Base-by-base conservation (phyloP, 2,888 invertebrate species). In the Thymelicus lineola region DNA sequence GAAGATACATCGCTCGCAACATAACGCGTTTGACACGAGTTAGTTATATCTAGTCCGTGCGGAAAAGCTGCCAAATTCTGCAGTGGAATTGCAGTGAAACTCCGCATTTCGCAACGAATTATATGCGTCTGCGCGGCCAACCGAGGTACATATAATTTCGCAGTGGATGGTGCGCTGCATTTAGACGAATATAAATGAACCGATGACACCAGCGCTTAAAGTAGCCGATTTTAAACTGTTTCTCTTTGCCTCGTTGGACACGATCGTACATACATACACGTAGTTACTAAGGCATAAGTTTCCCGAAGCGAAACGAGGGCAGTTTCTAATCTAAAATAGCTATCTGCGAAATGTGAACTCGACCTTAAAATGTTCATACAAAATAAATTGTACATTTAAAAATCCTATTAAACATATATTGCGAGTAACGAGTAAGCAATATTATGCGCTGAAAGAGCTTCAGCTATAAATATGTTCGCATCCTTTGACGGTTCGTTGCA, bases 401-500 rank as follows among this genome's bases (percentile, higher is more conserved):
- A 67, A 59, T 60, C 36, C 59, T 61, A 45, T 55, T 28, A 59
- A 67, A 61, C 28, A 63, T 28, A 46, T 58, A 45, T 66, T 45
- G 60, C 38, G 57, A 67, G 58, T 64, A 63, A 64, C n/a, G 28
- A 71, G 42, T 38, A 20, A 59, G 53, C 60, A 61, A 69, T 66
- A 45, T 60, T 61, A 53, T 63, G 48, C 66, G 28, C 53, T 50
- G 65, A 36, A 62, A 62, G 12, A 57, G 61, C 17, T 57, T 68
- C 35, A 55, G 68, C 68, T 68, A 64, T 68, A 60, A 70, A 71
- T 66, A 66, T 73, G 67, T 74, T 70, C 70, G 61, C 72, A 71
- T 74, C 73, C 58, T 73, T 75, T 71, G 67, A 61, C 65, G 70
- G 58, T 67, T 70, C 71, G 66, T 35, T 71, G 71, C 72, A 70